Conservation (phyloP, 2,797 vertebrate genomes). For the Mormyrus hasselquistii region DNA sequence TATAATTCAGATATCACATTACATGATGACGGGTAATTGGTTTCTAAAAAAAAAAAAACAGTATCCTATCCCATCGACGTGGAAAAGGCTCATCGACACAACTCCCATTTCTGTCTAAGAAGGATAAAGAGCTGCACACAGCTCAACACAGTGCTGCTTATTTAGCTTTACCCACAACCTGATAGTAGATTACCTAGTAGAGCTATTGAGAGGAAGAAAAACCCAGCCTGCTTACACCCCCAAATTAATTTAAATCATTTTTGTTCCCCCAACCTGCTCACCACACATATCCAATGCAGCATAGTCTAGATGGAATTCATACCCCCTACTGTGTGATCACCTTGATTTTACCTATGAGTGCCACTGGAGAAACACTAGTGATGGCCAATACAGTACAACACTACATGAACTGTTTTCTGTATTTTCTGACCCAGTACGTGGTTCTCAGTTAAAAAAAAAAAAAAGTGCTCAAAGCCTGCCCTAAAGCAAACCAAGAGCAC, state of each 20-base stretch:
- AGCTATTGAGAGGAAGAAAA: not conserved
- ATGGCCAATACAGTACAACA: not conserved
- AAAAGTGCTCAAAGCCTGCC: not conserved
- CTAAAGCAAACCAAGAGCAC: not conserved
- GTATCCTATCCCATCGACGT: not conserved
- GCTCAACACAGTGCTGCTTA: not conserved
- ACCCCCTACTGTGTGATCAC: not conserved
- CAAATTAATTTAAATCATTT: not conserved
- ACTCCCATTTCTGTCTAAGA: not conserved
- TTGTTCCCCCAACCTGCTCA: not conserved
- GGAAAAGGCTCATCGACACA: not conserved
- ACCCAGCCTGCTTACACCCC: not conserved
- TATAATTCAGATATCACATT: not conserved
- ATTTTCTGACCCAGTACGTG: not conserved
- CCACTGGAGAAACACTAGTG: not conserved
- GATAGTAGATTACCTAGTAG: not conserved
- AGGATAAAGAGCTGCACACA: not conserved
- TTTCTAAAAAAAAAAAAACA: not conserved
- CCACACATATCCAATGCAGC: not conserved
- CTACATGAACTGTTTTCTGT: not conserved
- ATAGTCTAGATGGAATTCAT: not conserved
- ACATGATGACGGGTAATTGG: not conserved
- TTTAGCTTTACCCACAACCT: not conserved
- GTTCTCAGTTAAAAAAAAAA: not conserved
- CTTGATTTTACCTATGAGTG: not conserved